Evolutionary conservation across 2,113 vertebrate genomes (phyloP).

Genomic region (Desmodus rotundus): DNA sequence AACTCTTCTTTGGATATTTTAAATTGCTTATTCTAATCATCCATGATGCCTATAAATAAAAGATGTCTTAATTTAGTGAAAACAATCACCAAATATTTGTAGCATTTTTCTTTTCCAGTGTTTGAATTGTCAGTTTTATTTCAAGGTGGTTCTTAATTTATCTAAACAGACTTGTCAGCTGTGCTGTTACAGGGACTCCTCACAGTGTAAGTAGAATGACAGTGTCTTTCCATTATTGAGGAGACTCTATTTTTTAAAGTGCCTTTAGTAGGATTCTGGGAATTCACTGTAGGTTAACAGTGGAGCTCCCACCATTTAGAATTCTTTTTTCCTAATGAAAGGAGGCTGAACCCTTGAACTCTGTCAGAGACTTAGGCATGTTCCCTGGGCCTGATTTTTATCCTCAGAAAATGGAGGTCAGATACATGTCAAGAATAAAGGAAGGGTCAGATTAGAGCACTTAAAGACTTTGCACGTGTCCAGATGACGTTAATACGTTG

Average conservation of each 20-base stretch:
- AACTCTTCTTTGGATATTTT: neutral
- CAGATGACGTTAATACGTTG: slow-evolving; percentile 48
- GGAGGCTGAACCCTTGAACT: slow-evolving; percentile 64
- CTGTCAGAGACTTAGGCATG: slow-evolving; percentile 64
- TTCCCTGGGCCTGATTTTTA: slow-evolving; percentile 55
- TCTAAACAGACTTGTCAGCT: neutral
- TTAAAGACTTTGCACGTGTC: slow-evolving; percentile 46
- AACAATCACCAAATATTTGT: neutral
- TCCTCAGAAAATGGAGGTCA: slow-evolving; percentile 71
- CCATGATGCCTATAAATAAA: neutral
- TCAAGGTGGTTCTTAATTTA: slow-evolving; percentile 25
- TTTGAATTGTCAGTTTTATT: slow-evolving; percentile 41
- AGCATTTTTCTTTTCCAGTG: slow-evolving; percentile 18
- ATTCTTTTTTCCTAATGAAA: slow-evolving; percentile 72
- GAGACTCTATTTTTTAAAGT: slow-evolving; percentile 40
- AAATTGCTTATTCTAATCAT: neutral
- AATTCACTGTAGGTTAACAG: slow-evolving; percentile 61
- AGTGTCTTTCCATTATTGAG: slow-evolving; percentile 38
- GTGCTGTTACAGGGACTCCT: neutral
- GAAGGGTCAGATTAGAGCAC: slow-evolving; percentile 52
- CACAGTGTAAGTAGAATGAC: neutral
- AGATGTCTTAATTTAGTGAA: neutral
- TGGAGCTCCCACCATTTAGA: slow-evolving; percentile 48
- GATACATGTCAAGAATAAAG: slow-evolving; percentile 66
- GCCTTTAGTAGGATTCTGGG: slow-evolving; percentile 42